Evolutionary conservation across 2,888 invertebrate species (phyloP), one percentile per base, ranked within the genome.

Genomic region (Metallyticus violacea): DNA sequence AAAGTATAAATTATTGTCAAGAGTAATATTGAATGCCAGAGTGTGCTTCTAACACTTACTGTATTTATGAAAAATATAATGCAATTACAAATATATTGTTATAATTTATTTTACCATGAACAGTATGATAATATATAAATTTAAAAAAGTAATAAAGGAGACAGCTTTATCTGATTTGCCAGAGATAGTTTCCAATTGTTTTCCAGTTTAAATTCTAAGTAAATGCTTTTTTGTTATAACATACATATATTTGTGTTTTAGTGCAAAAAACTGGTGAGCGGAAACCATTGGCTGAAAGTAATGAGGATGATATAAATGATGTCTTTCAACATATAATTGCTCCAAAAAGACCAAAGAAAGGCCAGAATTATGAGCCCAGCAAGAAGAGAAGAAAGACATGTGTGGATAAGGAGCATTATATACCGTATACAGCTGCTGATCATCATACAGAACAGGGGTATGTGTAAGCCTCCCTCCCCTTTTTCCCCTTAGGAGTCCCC

Each of bases 371-470:
- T 87, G 89, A 79, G 85, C 83, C 7, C 25, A 95, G 94, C 89
- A 93, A 92, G 89, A 94, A 93, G 89, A 94, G 92, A 89, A 91
- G 90, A 84, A 92, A 92, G 88, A 91, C 92, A 79, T 92, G 92
- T 79, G 92, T 92, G 2, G 96, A 97, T 87, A 95, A 95, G 88
- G 97, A 98, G 89, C 95, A 97, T 92, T 99, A 96, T 91, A 95
- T 99, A 89, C 96, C 97, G 2, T 98, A 99, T 91, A 93, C 94
- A 87, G 96, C 98, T 0, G 94, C 95, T 77, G 98, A 99, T 91
- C 96, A 95, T 90, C 96, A 97, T 89, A 97, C 97, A 0, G 98
- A 98, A 92, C 93, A 94, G 88, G 97, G 96, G 96, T 96, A 26
- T 28, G 78, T 78, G 76, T 81, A 76, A 80, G 78, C n/a, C 77